These are phyloP conservation scores for Chrysina gloriosa DNA, from an alignment of 2,888 invertebrate genomes.

Conservation along the genomic window DNA sequence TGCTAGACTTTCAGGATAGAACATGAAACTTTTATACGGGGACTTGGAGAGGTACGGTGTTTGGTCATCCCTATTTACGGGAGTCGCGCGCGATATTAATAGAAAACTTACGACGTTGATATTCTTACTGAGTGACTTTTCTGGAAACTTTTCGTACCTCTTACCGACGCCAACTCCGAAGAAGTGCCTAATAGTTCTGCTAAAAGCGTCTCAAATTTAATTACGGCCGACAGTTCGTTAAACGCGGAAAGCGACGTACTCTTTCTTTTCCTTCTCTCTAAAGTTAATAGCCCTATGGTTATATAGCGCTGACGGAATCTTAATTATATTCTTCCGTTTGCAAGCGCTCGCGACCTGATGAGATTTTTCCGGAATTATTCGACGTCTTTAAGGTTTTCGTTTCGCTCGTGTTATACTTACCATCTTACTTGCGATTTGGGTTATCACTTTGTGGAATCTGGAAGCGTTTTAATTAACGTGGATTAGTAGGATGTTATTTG, in stretches of 20 bases:
- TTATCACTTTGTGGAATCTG: too few species aligned
- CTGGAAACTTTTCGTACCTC: not conserved
- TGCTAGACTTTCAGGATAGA: too few species aligned
- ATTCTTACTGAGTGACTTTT: not conserved
- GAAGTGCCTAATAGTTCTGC: not conserved
- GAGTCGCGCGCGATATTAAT: not conserved
- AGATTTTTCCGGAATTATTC: not conserved
- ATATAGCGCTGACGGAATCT: slow-evolving; percentile 2
- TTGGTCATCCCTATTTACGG: not conserved
- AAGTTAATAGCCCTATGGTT: slow-evolving; percentile 4
- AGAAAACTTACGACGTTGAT: slow-evolving; percentile 2
- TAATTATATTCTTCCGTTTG: slow-evolving; percentile 15
- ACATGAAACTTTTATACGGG: too few species aligned
- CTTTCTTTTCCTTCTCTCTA: not conserved
- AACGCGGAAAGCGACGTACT: not conserved
- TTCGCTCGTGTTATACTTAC: too few species aligned
- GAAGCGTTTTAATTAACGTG: too few species aligned
- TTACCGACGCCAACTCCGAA: not conserved
- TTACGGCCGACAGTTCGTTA: slow-evolving; percentile 26
- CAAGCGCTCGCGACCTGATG: not conserved
- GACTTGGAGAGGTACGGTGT: not conserved
- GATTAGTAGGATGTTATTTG: too few species aligned
- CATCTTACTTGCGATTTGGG: too few species aligned
- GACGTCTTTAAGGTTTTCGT: too few species aligned
- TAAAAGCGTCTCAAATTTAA: slow-evolving; percentile 32